Percentiles rank a stretch among this genome's conserved stretches.
Conservation (phyloP, 2,113 vertebrate species). For the Polypterus senegalus region DNA sequence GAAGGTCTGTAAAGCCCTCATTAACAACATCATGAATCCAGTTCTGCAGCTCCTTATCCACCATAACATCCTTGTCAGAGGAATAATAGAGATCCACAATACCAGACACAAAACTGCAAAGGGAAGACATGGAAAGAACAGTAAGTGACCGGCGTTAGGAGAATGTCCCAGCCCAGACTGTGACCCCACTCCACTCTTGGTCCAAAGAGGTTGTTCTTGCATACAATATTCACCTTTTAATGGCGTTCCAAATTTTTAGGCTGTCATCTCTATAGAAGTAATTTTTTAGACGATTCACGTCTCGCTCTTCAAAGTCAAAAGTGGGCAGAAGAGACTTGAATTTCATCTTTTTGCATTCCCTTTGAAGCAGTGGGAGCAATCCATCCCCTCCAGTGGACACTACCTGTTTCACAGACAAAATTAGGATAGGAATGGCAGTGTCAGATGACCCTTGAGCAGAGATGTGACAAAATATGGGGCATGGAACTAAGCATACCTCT, state of each 20-base stretch:
- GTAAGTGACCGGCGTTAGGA: too few species aligned
- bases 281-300: conserved; percentile 23
- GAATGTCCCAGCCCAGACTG: too few species aligned
- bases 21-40: conserved; percentile 38
- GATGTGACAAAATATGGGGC: too few species aligned
- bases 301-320: conserved; percentile 34
- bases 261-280: conserved; percentile 46
- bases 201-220: too few species aligned
- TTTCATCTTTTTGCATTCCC: conserved; percentile 41
- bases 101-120: conserved; percentile 40
- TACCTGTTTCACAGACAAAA: conserved; percentile 23
- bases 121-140: too few species aligned
- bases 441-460: too few species aligned
- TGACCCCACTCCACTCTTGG: too few species aligned
- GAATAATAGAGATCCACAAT: conserved; percentile 40
- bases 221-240: conserved; percentile 28
- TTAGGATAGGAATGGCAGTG: too few species aligned
- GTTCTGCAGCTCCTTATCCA: conserved; percentile 44
- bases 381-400: conserved; percentile 42
- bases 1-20: conserved; percentile 42
- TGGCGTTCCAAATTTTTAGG: conserved; percentile 42
- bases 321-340: conserved; percentile 45
- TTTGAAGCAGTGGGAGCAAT: conserved; percentile 35
- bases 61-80: conserved; percentile 26
- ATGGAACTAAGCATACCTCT: conserved; percentile 22